A percentile compares a stretch with the other conserved stretches of the same genome.
These are phyloP conservation scores for Cryptophagus acutangulus DNA, from an alignment of 2,888 invertebrate genomes.

Conservation along the genomic window DNA sequence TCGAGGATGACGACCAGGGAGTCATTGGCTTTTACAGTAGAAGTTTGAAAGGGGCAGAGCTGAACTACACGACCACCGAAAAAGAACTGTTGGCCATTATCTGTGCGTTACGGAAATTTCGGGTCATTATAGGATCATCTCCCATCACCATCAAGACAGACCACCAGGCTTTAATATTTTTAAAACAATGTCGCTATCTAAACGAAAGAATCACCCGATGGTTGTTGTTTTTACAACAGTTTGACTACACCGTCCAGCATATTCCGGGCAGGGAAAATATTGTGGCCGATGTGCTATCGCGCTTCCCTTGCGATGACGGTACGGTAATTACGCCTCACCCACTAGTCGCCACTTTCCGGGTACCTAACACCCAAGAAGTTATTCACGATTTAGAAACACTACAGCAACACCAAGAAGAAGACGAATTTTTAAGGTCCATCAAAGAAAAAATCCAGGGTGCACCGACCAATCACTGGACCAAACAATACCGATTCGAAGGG, in stretches of 20 bases:
- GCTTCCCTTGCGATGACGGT: too few relatives aligned
- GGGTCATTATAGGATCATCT: background rate
- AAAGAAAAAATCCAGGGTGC: too few relatives aligned
- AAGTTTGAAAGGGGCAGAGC: conserved; percentile 13
- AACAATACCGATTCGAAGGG: too few relatives aligned
- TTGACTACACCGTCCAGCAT: conserved; percentile 21
- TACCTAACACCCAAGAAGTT: too few relatives aligned
- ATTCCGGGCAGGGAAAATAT: conserved; percentile 26
- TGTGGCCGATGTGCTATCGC: conserved; percentile 18
- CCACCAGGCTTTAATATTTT: conserved; percentile 5
- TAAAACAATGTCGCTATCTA: background rate
- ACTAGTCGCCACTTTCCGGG: background rate
- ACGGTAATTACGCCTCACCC: too few relatives aligned
- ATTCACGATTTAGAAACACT: too few relatives aligned
- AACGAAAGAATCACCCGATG: conserved; percentile 25
- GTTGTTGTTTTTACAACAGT: conserved; percentile 25
- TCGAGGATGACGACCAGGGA: conserved; percentile 10
- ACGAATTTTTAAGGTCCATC: too few relatives aligned
- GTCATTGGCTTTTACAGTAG: conserved; percentile 18
- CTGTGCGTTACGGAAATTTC: conserved; percentile 15
- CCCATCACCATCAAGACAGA: background rate
- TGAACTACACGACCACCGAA: conserved; percentile 21
- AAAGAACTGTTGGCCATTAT: conserved; percentile 20
- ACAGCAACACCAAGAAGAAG: too few relatives aligned
- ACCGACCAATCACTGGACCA: too few relatives aligned